phyloP scores from a whole-genome alignment of 2,797 vertebrate species.

The Rhinogobio ventralis region DNA sequence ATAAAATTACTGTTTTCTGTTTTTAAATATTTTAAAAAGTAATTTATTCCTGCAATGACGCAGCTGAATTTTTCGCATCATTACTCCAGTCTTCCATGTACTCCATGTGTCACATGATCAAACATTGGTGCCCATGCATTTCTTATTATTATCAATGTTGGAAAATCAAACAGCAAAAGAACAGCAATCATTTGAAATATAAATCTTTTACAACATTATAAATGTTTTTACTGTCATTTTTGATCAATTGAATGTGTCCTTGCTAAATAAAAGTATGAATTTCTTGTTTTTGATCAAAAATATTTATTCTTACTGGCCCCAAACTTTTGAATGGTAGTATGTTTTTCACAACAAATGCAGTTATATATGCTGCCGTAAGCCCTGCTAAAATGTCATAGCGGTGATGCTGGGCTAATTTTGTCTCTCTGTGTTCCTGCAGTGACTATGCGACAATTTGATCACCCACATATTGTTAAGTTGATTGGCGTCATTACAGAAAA shows the following conservation, averaged over 20 bases:
- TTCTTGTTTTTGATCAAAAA: no score
- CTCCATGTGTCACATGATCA: neutral
- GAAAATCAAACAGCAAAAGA: neutral
- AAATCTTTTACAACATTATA: neutral
- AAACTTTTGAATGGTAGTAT: neutral
- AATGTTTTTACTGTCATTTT: neutral
- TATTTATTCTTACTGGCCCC: neutral
- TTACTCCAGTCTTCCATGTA: neutral
- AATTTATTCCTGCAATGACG: neutral
- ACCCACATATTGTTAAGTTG: slow-evolving; percentile 97
- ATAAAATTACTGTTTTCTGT: neutral
- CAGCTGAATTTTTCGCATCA: neutral
- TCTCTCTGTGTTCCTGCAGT: slow-evolving; percentile 73
- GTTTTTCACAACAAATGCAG: neutral
- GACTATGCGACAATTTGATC: slow-evolving; percentile 99
- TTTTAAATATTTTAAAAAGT: neutral
- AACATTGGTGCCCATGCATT: neutral
- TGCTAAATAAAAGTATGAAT: neutral
- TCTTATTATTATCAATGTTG: neutral
- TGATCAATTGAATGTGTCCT: neutral
- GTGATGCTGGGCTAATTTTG: neutral
- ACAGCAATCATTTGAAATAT: neutral
- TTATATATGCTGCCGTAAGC: neutral
- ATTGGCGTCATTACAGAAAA: slow-evolving; percentile 98
- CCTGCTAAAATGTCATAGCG: neutral